A percentile compares a stretch with the other conserved stretches of the same genome.
phyloP scores from a whole-genome alignment of 1,140 invertebrate genomes.

The Rhagoletis zephyria region DNA sequence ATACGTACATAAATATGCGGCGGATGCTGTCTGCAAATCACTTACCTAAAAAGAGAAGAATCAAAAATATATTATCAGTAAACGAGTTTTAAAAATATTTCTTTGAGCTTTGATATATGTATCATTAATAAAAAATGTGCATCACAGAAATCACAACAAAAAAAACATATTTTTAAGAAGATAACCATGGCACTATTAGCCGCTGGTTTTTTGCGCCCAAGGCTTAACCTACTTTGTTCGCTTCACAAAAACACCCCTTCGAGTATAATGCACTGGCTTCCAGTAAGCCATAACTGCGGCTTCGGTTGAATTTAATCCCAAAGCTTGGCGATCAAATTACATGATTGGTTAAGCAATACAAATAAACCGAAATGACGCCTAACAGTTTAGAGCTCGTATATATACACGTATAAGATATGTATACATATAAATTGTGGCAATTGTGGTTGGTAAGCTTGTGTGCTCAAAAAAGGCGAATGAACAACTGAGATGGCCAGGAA shows the following conservation, averaged over 20 bases:
- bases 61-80: not conserved
- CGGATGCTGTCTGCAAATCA: not conserved
- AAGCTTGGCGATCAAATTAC: slow-evolving; percentile 48
- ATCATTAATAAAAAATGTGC: too few relatives aligned
- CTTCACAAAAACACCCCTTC: not conserved
- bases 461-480: slow-evolving; percentile 10
- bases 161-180: too few relatives aligned
- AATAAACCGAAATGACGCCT: slow-evolving; percentile 2
- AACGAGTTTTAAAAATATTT: not conserved
- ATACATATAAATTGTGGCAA: not conserved
- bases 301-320: slow-evolving; percentile 28
- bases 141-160: not conserved
- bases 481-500: slow-evolving; percentile 46
- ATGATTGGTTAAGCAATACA: slow-evolving; percentile 43
- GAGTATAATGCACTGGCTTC: not conserved
- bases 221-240: not conserved
- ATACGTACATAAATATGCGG: not conserved
- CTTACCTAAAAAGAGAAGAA: slow-evolving; percentile 3
- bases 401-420: not conserved
- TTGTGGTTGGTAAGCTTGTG: slow-evolving; percentile 23
- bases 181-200: too few relatives aligned
- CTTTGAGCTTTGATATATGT: too few relatives aligned
- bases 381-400: not conserved
- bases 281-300: not conserved
- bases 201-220: not conserved